Base-by-base conservation (phyloP, 2,113 vertebrate genomes). In the Empidonax traillii region DNA sequence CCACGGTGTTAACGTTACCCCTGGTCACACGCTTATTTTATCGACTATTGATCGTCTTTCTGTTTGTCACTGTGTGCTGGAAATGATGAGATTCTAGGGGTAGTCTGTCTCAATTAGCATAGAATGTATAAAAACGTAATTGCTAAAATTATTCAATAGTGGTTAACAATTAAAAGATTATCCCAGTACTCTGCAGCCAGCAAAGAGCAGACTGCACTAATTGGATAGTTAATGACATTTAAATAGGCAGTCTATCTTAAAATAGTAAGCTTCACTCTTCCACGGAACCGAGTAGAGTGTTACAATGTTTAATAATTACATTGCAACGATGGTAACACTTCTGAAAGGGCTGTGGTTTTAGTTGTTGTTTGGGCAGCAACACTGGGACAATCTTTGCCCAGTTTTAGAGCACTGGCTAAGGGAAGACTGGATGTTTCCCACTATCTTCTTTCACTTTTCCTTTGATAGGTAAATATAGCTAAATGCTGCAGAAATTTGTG, bases 221-320 rank as follows among this genome's bases (percentile, higher is more conserved):
- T 91, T 92, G 90, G 94, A 65, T 93, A 87, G 89, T 93, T 97
- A 94, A 96, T 96, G 94, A 69, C 86, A 90, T 94, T 93, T 94
- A 93, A 96, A 96, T 87, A 61, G 87, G 37, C 85, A 43, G 46
- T 43, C 27, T 90, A 96, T 87, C 77, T 80, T 92, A 91, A 96
- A 94, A 87, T 88, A 92, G 92, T 83, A 83, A 95, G 67, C 31
- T 85, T 30, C 16, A 7, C 67, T 92, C 27, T 91, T 91, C 37
- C 43, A 71, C 43, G 56, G n/a, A 86, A 43, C 51, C 51, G 63
- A 44, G 56, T 59, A 87, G 93, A 80, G 68, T 87, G 74, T 62
- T 89, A 66, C 43, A 80, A 91, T 92, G 84, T 89, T 90, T 52
- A 59, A 62, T 87, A 65, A 76, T 90, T 89, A 33, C 24, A 18